Conservation (phyloP, 2,888 invertebrate genomes). For the Eretmocerus hayati region DNA sequence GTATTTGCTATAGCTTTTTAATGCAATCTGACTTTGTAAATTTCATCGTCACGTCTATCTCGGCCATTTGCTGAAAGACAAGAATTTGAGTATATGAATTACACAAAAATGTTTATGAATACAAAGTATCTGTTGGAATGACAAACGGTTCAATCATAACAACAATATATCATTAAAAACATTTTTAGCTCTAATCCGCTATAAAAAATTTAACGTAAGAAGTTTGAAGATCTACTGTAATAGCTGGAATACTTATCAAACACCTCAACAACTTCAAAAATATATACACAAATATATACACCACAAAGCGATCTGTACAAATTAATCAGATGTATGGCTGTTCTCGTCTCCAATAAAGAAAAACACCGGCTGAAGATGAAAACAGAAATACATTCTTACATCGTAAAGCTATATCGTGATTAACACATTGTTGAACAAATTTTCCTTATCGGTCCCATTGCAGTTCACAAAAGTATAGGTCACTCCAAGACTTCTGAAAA, state of each 20-base stretch:
- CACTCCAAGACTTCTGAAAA: too few species aligned
- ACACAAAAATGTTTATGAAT: background rate
- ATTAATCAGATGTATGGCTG: constrained; percentile 9
- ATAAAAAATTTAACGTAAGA: constrained; percentile 17
- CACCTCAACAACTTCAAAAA: constrained; percentile 18
- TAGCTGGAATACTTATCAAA: too few species aligned
- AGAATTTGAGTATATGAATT: background rate
- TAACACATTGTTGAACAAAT: too few species aligned
- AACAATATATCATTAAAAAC: constrained; percentile 16
- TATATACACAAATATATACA: constrained; percentile 20
- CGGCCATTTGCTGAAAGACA: too few species aligned
- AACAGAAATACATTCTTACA: constrained; percentile 6
- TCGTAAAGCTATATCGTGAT: too few species aligned
- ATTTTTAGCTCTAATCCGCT: constrained; percentile 8
- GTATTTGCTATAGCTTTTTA: background rate
- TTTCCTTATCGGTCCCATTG: constrained; percentile 18
- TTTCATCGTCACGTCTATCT: too few species aligned
- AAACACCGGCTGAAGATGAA: constrained; percentile 5
- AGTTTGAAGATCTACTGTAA: too few species aligned
- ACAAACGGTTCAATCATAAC: constrained; percentile 15
- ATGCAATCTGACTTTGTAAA: background rate
- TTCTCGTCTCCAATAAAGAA: constrained; percentile 13
- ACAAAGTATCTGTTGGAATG: constrained; percentile 12
- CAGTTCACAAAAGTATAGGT: constrained; percentile 12
- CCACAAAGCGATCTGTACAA: constrained; percentile 16